phyloP scores from a whole-genome alignment of 2,113 vertebrate genomes.

The Apteryx mantelli region DNA sequence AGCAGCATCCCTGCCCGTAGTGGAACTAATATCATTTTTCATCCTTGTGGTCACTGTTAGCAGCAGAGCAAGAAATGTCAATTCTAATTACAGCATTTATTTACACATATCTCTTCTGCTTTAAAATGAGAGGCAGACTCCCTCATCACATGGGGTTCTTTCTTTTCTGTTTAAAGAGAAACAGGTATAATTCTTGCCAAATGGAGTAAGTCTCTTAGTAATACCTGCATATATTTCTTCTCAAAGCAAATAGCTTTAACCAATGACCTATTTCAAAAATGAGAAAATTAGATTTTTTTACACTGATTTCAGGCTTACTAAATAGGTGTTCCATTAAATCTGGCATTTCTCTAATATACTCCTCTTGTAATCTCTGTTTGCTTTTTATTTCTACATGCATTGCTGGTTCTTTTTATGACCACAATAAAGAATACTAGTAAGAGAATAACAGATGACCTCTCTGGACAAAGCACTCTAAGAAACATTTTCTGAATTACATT shows the following conservation, averaged over 20 bases:
- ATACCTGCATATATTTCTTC: not conserved
- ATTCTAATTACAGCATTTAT: constrained; percentile 45
- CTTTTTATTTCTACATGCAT: not conserved
- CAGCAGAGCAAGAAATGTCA: not conserved
- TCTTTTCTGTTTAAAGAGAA: not conserved
- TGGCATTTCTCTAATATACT: constrained; percentile 8
- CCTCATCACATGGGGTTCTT: not conserved
- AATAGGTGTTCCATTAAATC: constrained; percentile 22
- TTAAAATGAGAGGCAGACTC: not conserved
- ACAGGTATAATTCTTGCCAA: not conserved
- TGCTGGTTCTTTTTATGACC: constrained; percentile 2
- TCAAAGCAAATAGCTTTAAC: not conserved
- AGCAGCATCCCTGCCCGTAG: not conserved
- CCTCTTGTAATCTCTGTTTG: not conserved
- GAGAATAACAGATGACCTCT: not conserved
- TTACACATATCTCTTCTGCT: constrained; percentile 21
- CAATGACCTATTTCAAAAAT: not conserved
- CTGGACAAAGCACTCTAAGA: not conserved
- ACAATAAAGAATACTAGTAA: not conserved
- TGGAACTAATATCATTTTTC: constrained; percentile 47
- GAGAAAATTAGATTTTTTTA: not conserved
- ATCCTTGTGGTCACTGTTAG: not conserved
- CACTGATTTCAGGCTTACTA: constrained; percentile 26
- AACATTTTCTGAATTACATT: not conserved
- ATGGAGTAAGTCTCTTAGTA: not conserved